Percentiles rank a stretch among this genome's conserved stretches.
These are phyloP conservation scores for Trachurus trachurus DNA, from an alignment of 2,797 vertebrate genomes.

Conservation along the genomic window DNA sequence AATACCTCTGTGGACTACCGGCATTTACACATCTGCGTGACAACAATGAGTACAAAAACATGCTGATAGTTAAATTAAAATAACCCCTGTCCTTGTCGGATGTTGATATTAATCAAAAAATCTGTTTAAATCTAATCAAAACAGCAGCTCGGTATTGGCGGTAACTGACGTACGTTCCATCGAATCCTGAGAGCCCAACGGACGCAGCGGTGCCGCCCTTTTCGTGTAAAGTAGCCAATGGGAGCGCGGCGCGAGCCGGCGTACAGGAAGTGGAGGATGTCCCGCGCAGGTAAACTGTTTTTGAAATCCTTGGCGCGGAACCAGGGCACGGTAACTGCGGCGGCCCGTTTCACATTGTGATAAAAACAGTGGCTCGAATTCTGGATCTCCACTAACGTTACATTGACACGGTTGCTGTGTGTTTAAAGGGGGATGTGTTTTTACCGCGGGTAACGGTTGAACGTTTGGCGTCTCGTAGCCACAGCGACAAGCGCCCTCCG, in stretches of 20 bases:
- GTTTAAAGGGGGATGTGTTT: fast-evolving
- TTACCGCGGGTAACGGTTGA: background rate
- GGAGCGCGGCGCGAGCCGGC: conserved; percentile 37
- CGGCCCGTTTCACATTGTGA: conserved; percentile 22
- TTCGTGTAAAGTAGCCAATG: conserved; percentile 70
- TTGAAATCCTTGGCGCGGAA: conserved; percentile 90
- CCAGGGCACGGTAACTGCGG: conserved; percentile 4
- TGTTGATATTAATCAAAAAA: background rate
- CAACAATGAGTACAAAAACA: background rate
- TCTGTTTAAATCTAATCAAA: conserved; percentile 41
- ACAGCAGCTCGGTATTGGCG: conserved; percentile 62
- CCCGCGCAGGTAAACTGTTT: conserved; percentile 86
- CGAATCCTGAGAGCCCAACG: conserved; percentile 70
- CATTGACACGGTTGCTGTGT: fast-evolving
- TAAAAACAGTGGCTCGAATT: background rate
- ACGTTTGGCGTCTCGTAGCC: background rate
- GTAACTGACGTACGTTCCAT: conserved; percentile 74
- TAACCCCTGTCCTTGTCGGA: fast-evolving
- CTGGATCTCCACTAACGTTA: background rate
- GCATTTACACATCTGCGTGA: background rate
- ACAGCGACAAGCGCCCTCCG: conserved; percentile 2
- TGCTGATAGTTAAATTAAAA: fast-evolving
- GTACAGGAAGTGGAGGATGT: conserved; percentile 66
- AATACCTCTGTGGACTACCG: conserved; percentile 23
- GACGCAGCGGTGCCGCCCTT: conserved; percentile 64